These are phyloP conservation scores for Nemapogon koenigi DNA, from an alignment of 2,888 invertebrate genomes.

Conservation along the genomic window DNA sequence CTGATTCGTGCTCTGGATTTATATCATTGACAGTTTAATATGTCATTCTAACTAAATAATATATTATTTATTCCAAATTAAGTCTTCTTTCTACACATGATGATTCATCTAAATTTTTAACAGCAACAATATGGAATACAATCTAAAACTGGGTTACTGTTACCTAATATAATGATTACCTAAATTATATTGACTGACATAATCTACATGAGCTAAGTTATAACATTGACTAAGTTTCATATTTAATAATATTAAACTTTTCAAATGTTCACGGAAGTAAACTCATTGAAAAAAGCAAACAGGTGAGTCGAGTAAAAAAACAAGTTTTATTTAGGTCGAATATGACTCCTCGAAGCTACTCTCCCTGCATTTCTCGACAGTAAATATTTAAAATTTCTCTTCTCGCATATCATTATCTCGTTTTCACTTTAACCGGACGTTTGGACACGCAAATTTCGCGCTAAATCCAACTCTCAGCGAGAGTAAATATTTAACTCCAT, in stretches of 20 bases:
- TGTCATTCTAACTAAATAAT: too few species aligned
- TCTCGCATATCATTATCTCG: conserved; percentile 59
- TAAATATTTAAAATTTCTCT: conserved; percentile 63
- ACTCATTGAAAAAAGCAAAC: conserved; percentile 3
- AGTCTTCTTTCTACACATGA: too few species aligned
- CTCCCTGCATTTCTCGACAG: conserved; percentile 54
- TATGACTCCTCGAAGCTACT: conserved; percentile 43
- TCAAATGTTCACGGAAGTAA: conserved; percentile 6
- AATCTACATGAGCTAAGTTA: too few species aligned
- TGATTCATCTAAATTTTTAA: too few species aligned
- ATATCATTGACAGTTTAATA: too few species aligned
- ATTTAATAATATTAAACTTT: too few species aligned
- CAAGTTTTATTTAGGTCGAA: conserved; percentile 53
- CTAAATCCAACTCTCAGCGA: conserved; percentile 48
- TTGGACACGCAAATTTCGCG: conserved; percentile 44
- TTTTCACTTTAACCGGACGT: conserved; percentile 51
- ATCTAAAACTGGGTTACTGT: too few species aligned
- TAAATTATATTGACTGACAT: too few species aligned
- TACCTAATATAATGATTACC: too few species aligned
- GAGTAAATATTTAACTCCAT: conserved; percentile 45
- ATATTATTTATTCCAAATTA: too few species aligned
- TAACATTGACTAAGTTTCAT: too few species aligned
- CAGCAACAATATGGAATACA: too few species aligned
- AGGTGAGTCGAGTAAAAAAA: conserved; percentile 27
- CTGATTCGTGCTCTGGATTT: background rate